These are phyloP conservation scores for Chrysomallon squamiferum DNA, from an alignment of 1,140 invertebrate genomes.

Conservation along the genomic window DNA sequence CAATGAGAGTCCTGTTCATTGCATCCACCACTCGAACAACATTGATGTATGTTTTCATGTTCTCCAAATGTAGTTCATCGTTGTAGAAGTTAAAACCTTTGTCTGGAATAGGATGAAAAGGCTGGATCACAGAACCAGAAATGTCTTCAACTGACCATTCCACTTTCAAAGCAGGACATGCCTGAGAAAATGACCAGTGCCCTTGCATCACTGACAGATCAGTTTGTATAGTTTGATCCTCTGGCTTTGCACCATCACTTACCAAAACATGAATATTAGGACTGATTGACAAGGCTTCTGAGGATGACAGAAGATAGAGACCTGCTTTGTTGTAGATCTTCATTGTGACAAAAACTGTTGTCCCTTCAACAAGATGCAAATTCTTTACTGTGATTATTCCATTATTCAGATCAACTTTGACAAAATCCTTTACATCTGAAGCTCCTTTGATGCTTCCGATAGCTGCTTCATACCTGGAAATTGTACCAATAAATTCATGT, in stretches of 20 bases:
- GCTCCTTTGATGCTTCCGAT: constrained; percentile 7
- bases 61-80: constrained; percentile 26
- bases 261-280: constrained; percentile 20
- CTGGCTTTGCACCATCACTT: constrained; percentile 19
- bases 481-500: neutral
- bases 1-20: constrained; percentile 25
- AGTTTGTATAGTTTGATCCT: constrained; percentile 20
- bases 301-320: constrained; percentile 16
- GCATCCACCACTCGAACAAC: constrained; percentile 26
- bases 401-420: neutral
- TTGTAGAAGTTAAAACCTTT: constrained; percentile 20
- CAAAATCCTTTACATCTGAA: constrained; percentile 11
- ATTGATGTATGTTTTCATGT: constrained; percentile 25
- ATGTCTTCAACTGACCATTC: constrained; percentile 25
- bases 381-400: constrained; percentile 12
- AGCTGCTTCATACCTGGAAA: constrained; percentile 18
- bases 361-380: constrained; percentile 13
- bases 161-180: constrained; percentile 17
- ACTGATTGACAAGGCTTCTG: constrained; percentile 26
- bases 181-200: constrained; percentile 23
- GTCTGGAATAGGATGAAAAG: constrained; percentile 5
- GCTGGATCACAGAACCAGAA: constrained; percentile 21
- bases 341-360: constrained; percentile 20
- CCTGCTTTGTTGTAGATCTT: constrained; percentile 29
- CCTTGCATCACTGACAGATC: constrained; percentile 22